A percentile compares a stretch with the other conserved stretches of the same genome.
Evolutionary conservation across 2,797 vertebrate genomes (phyloP).

Genomic region (Fundulus diaphanus): DNA sequence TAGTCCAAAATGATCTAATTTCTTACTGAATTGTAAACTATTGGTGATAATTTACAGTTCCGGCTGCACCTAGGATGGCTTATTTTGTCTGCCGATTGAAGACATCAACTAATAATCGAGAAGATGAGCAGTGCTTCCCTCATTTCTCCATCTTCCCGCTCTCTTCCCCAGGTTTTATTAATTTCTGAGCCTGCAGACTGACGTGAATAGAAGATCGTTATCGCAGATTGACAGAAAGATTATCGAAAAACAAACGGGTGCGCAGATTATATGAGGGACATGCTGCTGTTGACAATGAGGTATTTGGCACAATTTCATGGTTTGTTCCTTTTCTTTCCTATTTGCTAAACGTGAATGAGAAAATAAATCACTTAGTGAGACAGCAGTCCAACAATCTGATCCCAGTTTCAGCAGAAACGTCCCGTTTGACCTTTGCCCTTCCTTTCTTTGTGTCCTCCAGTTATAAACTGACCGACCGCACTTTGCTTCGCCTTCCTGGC

Average conservation of each 20-base stretch:
- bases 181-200: conserved; percentile 4
- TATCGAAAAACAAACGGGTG: neutral
- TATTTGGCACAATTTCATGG: neutral
- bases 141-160: neutral
- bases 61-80: conserved; percentile 22
- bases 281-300: neutral
- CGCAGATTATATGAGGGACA: conserved; percentile 6
- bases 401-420: conserved; percentile 13
- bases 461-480: conserved; percentile 32
- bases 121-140: conserved; percentile 1
- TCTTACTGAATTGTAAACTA: neutral
- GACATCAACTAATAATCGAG: conserved; percentile 28
- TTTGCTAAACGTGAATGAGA: conserved; percentile 2
- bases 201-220: conserved; percentile 5
- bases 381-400: conserved; percentile 14
- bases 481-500: conserved; percentile 47
- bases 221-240: conserved; percentile 3
- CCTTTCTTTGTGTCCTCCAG: conserved; percentile 28
- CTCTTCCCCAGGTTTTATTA: conserved; percentile 17
- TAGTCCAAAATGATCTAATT: neutral
- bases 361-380: conserved; percentile 18
- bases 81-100: conserved; percentile 12
- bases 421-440: conserved; percentile 37
- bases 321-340: conserved; percentile 1
- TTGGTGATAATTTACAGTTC: neutral